Evolutionary conservation across 1,140 invertebrate species (phyloP), one percentile per base, ranked within the genome.

Genomic region (Lethrus apterus): DNA sequence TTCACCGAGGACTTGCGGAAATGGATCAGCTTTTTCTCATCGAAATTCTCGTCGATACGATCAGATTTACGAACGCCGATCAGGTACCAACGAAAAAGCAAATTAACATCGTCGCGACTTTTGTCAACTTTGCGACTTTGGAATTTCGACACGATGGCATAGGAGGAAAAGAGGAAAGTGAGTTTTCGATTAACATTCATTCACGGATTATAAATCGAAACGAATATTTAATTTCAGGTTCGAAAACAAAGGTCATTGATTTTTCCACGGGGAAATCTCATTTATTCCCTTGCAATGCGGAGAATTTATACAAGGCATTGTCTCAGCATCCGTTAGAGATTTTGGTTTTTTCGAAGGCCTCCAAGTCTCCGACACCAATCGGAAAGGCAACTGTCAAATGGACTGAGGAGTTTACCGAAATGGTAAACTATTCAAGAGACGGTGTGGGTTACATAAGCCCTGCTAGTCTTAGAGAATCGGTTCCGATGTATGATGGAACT

Each of bases 261-360:
- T 54, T 57, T 33, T 52, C 51, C 13, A 52, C 29, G n/a, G 61
- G 61, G 7, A 63, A 59, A 51, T 61, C 63, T 0, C 49, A 50
- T 34, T 23, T 65, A 3, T 62, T 62, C 32, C 32, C 54, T 5
- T 48, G 36, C 15, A 38, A 45, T 7, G 40, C 52, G 0, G 32
- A 49, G 0, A 31, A 48, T n/a, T 40, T 65, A 7, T 42, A 49
- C 15, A 32, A 50, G 13, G 31, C 48, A 5, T 26, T 65, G 10
- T 41, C 56, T 20, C 38, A 34, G 2, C 31, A 53, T 18, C 49
- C 52, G 4, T 43, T 58, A 8, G 52, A 54, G 17, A 34, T 65
- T 2, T 43, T 30, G 2, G 44, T 65, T 2, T 44, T 30, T 13
- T 31, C 48, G 2, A 58, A 43, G 30, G 33, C 32, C 10, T 32